Conservation (phyloP, 2,113 vertebrate genomes). For the Phalacrocorax aristotelis region DNA sequence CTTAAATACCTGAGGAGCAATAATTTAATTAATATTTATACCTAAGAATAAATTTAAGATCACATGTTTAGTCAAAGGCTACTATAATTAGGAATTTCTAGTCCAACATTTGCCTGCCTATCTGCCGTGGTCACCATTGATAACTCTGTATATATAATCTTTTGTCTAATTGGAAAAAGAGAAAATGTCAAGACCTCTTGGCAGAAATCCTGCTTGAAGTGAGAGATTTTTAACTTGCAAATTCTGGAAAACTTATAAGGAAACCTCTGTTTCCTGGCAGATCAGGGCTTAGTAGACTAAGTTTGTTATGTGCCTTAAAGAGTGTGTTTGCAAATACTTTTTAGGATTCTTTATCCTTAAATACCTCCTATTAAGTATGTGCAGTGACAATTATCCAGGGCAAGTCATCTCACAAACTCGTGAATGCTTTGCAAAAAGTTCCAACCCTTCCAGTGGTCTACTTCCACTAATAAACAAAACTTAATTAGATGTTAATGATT, state of each 20-base stretch:
- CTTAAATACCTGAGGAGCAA: too few relatives aligned
- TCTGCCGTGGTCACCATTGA: background rate
- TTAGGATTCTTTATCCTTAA: background rate
- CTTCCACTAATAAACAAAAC: background rate
- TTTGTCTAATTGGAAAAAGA: background rate
- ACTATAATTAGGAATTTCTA: background rate
- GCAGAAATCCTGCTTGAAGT: background rate
- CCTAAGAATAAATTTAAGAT: background rate
- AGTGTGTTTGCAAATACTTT: background rate
- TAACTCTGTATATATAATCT: background rate
- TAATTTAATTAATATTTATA: too few relatives aligned
- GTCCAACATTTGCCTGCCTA: background rate
- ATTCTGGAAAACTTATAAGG: background rate
- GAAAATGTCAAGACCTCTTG: background rate
- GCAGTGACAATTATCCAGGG: background rate
- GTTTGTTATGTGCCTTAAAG: background rate
- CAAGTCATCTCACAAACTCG: background rate
- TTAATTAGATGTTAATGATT: background rate
- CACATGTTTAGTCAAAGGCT: background rate
- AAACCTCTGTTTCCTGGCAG: background rate
- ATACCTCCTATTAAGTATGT: background rate
- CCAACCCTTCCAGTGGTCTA: background rate
- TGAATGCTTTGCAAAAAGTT: background rate
- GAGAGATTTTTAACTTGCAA: background rate
- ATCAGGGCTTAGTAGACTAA: background rate